Evolutionary conservation across 2,797 vertebrate genomes (phyloP).

Genomic region (Artibeus lituratus): DNA sequence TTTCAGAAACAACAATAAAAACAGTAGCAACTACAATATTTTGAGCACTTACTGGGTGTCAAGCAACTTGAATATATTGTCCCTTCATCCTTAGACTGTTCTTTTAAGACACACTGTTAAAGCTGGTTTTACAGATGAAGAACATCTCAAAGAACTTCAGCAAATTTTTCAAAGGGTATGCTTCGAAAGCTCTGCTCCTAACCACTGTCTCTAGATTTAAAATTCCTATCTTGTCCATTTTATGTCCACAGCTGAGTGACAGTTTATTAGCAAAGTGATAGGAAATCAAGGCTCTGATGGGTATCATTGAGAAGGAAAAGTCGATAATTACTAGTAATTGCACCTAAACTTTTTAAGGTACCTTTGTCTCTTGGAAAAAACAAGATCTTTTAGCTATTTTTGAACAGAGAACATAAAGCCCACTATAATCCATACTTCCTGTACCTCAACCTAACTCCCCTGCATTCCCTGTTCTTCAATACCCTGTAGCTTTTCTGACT

Average conservation of each 20-base stretch:
- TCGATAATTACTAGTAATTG: neutral
- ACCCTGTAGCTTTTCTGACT: neutral
- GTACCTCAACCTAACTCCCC: rapidly evolving
- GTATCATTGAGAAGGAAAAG: neutral
- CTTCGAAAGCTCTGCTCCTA: neutral
- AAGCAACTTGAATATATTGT: neutral
- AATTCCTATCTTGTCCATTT: neutral
- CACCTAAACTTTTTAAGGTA: neutral
- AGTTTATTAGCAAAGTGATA: neutral
- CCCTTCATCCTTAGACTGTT: neutral
- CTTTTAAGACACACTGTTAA: neutral
- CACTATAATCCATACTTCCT: neutral
- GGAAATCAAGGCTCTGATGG: neutral
- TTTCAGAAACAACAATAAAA: neutral
- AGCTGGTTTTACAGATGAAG: neutral
- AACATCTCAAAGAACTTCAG: neutral
- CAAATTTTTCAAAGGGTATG: neutral
- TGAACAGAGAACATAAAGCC: neutral
- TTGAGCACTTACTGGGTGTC: neutral
- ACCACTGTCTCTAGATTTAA: neutral
- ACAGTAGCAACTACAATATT: neutral
- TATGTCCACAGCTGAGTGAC: neutral
- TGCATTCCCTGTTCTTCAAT: neutral
- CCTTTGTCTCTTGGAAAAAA: neutral
- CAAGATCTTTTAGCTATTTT: neutral